A percentile compares a stretch with the other conserved stretches of the same genome.
Conservation (phyloP, 2,797 vertebrate genomes). For the Philypnodon macrostomus region DNA sequence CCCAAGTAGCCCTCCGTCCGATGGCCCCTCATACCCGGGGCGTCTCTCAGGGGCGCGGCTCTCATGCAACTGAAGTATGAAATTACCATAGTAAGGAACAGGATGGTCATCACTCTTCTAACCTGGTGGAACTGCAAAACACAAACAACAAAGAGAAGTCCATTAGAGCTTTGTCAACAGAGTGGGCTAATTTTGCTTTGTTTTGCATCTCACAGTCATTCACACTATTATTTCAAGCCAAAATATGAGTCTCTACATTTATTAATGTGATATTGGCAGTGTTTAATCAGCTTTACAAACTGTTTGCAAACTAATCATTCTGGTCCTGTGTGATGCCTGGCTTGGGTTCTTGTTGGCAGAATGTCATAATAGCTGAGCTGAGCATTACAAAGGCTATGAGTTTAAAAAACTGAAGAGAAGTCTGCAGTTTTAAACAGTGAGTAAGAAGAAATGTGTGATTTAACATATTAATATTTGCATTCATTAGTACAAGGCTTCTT, state of each 20-base stretch:
- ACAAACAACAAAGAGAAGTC: slow-evolving; percentile 33
- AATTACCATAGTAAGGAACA: slow-evolving; percentile 99
- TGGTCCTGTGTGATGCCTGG: slow-evolving; percentile 57
- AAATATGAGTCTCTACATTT: slow-evolving; percentile 42
- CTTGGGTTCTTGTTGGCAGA: slow-evolving; percentile 59
- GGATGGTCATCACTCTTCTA: slow-evolving; percentile 99
- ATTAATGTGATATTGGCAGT: slow-evolving; percentile 43
- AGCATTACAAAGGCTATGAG: slow-evolving; percentile 40
- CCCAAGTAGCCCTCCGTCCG: slow-evolving; percentile 93
- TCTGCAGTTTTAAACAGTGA: slow-evolving; percentile 26
- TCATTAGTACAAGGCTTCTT: slow-evolving; percentile 1
- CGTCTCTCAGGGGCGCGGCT: slow-evolving; percentile 99
- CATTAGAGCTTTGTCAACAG: slow-evolving; percentile 43
- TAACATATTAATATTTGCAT: not conserved
- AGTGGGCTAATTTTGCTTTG: slow-evolving; percentile 44
- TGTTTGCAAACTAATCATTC: slow-evolving; percentile 60
- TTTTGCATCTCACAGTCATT: slow-evolving; percentile 30
- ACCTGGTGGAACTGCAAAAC: slow-evolving; percentile 95
- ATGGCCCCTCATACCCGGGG: slow-evolving; percentile 88
- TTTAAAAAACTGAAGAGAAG: slow-evolving; percentile 41
- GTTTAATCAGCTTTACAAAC: slow-evolving; percentile 48
- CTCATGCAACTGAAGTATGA: slow-evolving; percentile 99
- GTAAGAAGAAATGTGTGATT: not conserved
- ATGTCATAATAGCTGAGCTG: slow-evolving; percentile 36
- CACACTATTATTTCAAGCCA: slow-evolving; percentile 33